Evolutionary conservation across 2,888 invertebrate genomes (phyloP).

Genomic region (Lapara coniferarum): DNA sequence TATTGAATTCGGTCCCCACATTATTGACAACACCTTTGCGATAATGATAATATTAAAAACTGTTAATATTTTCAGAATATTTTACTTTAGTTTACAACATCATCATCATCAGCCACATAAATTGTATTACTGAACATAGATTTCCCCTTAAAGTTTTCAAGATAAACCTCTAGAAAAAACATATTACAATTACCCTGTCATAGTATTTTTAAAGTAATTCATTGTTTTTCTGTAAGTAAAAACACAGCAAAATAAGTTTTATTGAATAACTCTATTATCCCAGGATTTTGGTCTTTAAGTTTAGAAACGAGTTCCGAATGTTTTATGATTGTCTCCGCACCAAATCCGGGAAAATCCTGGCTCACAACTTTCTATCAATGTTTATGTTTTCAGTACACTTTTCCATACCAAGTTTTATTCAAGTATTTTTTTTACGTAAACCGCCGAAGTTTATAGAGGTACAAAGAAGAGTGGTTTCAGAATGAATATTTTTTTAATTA

Average conservation of each 20-base stretch:
- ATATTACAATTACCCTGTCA: too few species aligned
- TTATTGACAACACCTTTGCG: constrained; percentile 2
- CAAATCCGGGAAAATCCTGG: constrained; percentile 4
- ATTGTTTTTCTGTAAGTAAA: neutral
- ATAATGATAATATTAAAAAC: neutral
- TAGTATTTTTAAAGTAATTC: too few species aligned
- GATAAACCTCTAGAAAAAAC: too few species aligned
- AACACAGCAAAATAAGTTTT: neutral
- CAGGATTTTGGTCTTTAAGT: neutral
- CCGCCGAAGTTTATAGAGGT: neutral
- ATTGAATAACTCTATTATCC: neutral
- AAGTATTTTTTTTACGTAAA: constrained; percentile 5
- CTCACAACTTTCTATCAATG: constrained; percentile 14
- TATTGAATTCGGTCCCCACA: constrained; percentile 10
- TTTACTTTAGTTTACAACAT: too few species aligned
- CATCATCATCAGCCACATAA: too few species aligned
- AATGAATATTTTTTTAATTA: neutral
- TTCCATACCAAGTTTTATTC: neutral
- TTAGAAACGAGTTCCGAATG: neutral
- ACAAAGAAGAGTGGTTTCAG: neutral
- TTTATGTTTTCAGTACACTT: constrained; percentile 2
- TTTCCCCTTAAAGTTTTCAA: too few species aligned
- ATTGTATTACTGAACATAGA: too few species aligned
- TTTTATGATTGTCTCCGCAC: constrained; percentile 1
- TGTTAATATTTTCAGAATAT: neutral